These are phyloP conservation scores for Xerus inauris DNA, from an alignment of 2,113 vertebrate genomes.

Conservation along the genomic window DNA sequence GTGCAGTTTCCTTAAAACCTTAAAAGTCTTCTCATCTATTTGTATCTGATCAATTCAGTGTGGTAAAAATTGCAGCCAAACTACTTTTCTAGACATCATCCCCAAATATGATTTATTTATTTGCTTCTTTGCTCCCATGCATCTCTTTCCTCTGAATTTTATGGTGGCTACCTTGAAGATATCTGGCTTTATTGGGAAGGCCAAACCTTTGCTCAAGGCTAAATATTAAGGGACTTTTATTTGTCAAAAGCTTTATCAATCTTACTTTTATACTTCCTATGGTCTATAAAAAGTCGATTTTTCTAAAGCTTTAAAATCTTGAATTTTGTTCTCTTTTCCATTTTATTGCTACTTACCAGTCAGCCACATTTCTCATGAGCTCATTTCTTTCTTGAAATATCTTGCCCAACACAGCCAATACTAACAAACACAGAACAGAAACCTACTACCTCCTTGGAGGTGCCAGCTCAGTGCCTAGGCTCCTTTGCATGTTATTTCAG, in stretches of 20 bases:
- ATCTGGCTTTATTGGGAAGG: not conserved
- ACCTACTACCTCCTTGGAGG: not conserved
- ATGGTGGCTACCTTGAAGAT: not conserved
- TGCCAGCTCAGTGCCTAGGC: not conserved
- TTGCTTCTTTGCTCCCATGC: not conserved
- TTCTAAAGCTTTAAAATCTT: not conserved
- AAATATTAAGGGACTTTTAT: not conserved
- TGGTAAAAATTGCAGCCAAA: not conserved
- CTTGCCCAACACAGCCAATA: not conserved
- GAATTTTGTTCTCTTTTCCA: slow-evolving; percentile 5
- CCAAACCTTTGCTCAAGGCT: not conserved
- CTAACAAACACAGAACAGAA: not conserved
- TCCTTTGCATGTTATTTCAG: not conserved
- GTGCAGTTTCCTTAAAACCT: not conserved
- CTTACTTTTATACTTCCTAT: slow-evolving; percentile 15
- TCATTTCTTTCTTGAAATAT: not conserved
- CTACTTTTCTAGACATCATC: not conserved
- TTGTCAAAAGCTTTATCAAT: slow-evolving; percentile 27
- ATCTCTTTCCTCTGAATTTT: not conserved
- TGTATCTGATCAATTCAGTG: not conserved
- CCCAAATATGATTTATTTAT: not conserved
- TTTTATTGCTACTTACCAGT: not conserved
- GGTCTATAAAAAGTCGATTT: not conserved
- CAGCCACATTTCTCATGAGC: not conserved
- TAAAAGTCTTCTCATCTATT: not conserved